Base-by-base conservation (phyloP, 2,797 vertebrate genomes). In the Alfaro cultratus region DNA sequence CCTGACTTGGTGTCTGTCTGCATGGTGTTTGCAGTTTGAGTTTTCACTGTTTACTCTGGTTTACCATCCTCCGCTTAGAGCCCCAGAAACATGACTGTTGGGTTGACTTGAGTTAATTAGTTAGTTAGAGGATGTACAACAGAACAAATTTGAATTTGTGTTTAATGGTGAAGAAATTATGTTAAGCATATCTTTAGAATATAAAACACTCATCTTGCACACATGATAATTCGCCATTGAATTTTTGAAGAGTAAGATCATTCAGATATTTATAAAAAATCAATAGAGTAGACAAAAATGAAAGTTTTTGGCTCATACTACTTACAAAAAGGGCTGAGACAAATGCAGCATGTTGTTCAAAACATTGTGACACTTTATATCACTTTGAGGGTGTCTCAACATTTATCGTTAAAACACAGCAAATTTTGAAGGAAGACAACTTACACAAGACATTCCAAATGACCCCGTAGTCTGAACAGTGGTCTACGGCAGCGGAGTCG, bases 381-480 rank as follows among this genome's bases (percentile, higher is more conserved):
- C 16, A 21, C 34, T 64, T 36, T 13, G n/a, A 60, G 57, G 29
- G 57, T 31, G 9, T 12, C 57, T 62, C 15, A 34, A 31, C 8
- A 31, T 62, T 34, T 13, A 5, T 16, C 2, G 29, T 62, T 34
- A 6, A 39, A 39, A 43, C 10, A 39, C 18, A 46, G 41, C 31
- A 31, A 39, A 39, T 71, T 67, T 78, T 5, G 2, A 53, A 82
- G 60, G 11, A 34, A 1, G 46, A 16, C 62, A 81, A 60, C 76
- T 55, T 39, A 96, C 95, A 39, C 15, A 83, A 90, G 64, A 96
- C 91, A 29, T 55, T 76, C 96, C 95, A 96, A 71, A 96, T 87
- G n/a, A 91, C 92, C 3, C 94, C 85, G 46, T 91, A 96, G 60
- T 96, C 94, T 80, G 86, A 90, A 62, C 96, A 96, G 91, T 93